phyloP scores from a whole-genome alignment of 2,113 vertebrate species.

The Notiomystis cincta region DNA sequence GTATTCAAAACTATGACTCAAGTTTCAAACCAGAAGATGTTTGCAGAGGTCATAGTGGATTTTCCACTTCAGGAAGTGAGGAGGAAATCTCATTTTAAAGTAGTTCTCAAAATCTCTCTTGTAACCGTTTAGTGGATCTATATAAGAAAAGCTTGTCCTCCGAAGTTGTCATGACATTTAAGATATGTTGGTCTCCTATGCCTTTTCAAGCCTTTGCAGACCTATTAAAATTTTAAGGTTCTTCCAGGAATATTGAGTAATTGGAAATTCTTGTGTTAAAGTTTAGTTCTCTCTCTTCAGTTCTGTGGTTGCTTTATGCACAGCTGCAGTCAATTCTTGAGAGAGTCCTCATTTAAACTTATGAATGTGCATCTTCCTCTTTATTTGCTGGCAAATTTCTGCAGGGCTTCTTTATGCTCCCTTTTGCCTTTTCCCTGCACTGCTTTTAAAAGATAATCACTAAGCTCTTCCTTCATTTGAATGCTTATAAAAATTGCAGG shows the following conservation, averaged over 20 bases:
- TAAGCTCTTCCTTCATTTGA: neutral
- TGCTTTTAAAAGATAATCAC: neutral
- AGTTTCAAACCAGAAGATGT: neutral
- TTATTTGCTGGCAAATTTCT: neutral
- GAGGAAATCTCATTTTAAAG: neutral
- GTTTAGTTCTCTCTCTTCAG: neutral
- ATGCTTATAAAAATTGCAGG: neutral
- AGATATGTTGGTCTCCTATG: neutral
- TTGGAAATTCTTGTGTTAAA: neutral
- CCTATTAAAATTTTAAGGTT: neutral
- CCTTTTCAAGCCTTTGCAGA: neutral
- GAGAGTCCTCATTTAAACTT: constrained; percentile 7
- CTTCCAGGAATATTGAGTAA: neutral
- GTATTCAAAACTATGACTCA: neutral
- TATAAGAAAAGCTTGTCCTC: neutral
- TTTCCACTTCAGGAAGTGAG: neutral
- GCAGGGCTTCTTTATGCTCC: neutral
- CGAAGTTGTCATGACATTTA: neutral
- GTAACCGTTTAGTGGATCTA: neutral
- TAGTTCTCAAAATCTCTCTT: constrained; percentile 11
- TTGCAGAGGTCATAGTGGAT: neutral
- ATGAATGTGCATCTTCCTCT: neutral
- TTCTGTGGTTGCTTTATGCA: neutral
- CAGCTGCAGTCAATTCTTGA: neutral
- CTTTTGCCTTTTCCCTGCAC: neutral